These are phyloP conservation scores for Spongia lamella DNA, from an alignment of 37 sponge, comb jelly and placozoan genomes.

Conservation along the genomic window DNA sequence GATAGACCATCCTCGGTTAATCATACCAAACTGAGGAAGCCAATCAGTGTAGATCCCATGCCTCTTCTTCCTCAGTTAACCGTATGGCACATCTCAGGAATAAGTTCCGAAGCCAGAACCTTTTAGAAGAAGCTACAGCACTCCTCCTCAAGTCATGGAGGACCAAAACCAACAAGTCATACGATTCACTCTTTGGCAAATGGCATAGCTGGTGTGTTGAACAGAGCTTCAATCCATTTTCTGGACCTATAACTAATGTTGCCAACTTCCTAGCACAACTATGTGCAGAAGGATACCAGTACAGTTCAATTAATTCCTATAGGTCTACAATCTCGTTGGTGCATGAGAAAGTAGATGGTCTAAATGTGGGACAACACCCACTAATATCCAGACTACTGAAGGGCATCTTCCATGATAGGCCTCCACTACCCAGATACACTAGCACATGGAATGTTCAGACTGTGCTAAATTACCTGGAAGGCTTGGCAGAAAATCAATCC, in stretches of 20 bases:
- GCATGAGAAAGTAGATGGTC: conserved; percentile 9
- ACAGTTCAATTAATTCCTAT: neutral
- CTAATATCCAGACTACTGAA: too few species aligned
- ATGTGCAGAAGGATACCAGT: neutral
- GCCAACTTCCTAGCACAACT: too few species aligned
- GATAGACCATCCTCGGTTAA: too few species aligned
- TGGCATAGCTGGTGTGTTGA: conserved; percentile 39
- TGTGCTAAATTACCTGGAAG: conserved; percentile 8
- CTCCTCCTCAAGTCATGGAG: conserved; percentile 49
- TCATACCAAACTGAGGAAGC: too few species aligned
- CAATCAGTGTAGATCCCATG: too few species aligned
- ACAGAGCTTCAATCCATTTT: conserved; percentile 18
- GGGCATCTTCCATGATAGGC: too few species aligned
- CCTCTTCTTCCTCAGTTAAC: conserved; percentile 31
- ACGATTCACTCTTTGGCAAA: conserved; percentile 22
- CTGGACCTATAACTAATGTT: conserved; percentile 7
- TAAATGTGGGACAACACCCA: conserved; percentile 22
- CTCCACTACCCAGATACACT: too few species aligned
- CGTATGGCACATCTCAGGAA: conserved; percentile 58
- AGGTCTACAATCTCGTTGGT: conserved; percentile 30
- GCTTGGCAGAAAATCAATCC: neutral
- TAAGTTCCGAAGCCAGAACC: conserved; percentile 3
- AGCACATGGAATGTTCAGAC: conserved; percentile 22
- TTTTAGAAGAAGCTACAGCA: conserved; percentile 35
- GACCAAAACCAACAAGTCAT: conserved; percentile 15